A percentile compares a stretch with the other conserved stretches of the same genome.
phyloP scores from a whole-genome alignment of 92 coral and sea anemone species.

The Isaurus tuberculatus region DNA sequence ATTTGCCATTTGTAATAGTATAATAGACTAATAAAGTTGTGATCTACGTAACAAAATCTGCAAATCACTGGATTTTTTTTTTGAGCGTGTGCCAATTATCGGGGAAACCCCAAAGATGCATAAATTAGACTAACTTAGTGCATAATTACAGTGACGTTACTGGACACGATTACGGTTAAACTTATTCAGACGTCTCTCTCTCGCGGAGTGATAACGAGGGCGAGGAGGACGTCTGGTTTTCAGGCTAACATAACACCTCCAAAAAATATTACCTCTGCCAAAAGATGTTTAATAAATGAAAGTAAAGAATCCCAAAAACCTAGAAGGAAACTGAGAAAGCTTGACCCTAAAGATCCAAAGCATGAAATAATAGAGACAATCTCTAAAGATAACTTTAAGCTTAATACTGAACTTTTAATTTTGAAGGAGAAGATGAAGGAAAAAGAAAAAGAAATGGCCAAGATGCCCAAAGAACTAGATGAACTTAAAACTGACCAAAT shows the following conservation, averaged over 20 bases:
- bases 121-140: too few relatives aligned
- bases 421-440: background rate
- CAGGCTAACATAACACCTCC: slow-evolving; percentile 17
- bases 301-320: background rate
- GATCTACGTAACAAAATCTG: too few relatives aligned
- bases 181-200: too few relatives aligned
- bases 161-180: too few relatives aligned
- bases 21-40: too few relatives aligned
- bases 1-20: too few relatives aligned
- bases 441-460: background rate
- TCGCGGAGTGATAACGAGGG: too few relatives aligned
- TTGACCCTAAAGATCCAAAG: background rate
- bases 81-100: too few relatives aligned
- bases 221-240: too few relatives aligned
- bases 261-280: background rate
- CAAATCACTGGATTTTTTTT: too few relatives aligned
- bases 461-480: background rate
- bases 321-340: slow-evolving; percentile 6
- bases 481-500: background rate
- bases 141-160: too few relatives aligned
- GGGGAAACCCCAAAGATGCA: too few relatives aligned
- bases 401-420: background rate
- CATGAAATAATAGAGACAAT: slow-evolving; percentile 7
- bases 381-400: background rate
- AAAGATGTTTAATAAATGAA: background rate